Evolutionary conservation across 1,140 invertebrate genomes (phyloP).

Genomic region (Episyrphus balteatus): DNA sequence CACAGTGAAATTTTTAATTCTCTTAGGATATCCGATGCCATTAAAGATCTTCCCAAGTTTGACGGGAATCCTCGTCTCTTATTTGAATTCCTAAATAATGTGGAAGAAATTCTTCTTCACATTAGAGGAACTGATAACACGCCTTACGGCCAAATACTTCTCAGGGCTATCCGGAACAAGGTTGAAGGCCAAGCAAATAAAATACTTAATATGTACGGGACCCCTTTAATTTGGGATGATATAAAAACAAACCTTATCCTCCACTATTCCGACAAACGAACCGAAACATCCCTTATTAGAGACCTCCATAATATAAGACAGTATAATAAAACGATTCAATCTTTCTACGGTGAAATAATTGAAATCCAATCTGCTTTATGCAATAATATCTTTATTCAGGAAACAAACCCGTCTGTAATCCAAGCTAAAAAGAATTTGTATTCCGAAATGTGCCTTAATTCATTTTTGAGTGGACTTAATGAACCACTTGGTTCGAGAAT

Average conservation of each 20-base stretch:
- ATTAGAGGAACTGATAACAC: slow-evolving; percentile 3
- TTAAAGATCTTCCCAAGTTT: slow-evolving; percentile 2
- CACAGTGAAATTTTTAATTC: no score
- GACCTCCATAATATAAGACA: slow-evolving; percentile 1
- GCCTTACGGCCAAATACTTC: slow-evolving; percentile 1
- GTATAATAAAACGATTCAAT: slow-evolving; percentile 1
- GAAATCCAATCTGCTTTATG: slow-evolving; percentile 2
- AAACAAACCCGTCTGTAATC: neutral
- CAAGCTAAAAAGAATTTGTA: slow-evolving; percentile 3
- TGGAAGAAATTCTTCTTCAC: slow-evolving; percentile 3
- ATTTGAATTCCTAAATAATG: slow-evolving; percentile 4
- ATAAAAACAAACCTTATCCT: slow-evolving; percentile 4
- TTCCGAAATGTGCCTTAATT: slow-evolving; percentile 1
- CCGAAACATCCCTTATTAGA: slow-evolving; percentile 1
- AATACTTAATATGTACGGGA: slow-evolving; percentile 3
- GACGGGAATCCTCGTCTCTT: neutral
- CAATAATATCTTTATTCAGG: slow-evolving; percentile 2
- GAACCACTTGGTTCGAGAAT: slow-evolving; percentile 4
- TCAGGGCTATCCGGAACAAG: slow-evolving; percentile 4
- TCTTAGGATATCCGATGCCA: neutral
- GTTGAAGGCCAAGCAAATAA: slow-evolving; percentile 1
- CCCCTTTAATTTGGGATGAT: slow-evolving; percentile 2
- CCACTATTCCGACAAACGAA: slow-evolving; percentile 1
- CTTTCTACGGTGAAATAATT: slow-evolving; percentile 6
- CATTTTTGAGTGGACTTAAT: slow-evolving; percentile 2